Evolutionary conservation across 2,888 invertebrate species (phyloP), one percentile per base, ranked within the genome.

Genomic region (Cosmopolites sordidus): DNA sequence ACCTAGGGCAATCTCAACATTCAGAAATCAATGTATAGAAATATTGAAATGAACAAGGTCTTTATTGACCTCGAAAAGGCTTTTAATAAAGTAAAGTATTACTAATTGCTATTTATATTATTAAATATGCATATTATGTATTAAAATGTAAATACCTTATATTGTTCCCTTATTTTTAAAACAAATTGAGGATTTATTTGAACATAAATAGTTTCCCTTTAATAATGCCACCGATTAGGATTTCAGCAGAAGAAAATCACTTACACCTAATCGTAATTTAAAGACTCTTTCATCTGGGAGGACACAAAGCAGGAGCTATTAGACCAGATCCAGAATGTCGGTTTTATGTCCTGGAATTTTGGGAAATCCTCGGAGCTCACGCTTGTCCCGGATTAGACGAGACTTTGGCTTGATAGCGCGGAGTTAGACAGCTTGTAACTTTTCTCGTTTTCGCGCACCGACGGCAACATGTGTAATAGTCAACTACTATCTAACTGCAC

Each of bases 301-400:
- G 33, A 45, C 43, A 44, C 41, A 49, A 40, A 48, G 48, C 49
- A 33, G 33, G 14, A 33, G 50, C 54, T 43, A 43, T 54, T 54
- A 54, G 22, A 49, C 41, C 39, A 51, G 47, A 51, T 51, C 48
- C 48, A 17, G 49, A 54, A 66, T 61, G 60, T 53, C 60, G 61
- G 66, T 62, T 69, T 68, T 70, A 68, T 68, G 67, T 65, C 62
- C 62, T 53, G 69, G 70, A 70, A 71, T 71, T 71, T 70, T 65
- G 64, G 68, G 66, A 72, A 71, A 71, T 70, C 71, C 70, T 67
- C 62, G 62, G 64, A 70, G 70, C 69, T 69, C 64, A 62, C 61
- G 66, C 67, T 66, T 67, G 69, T 69, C 65, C 67, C 33, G 70
- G 71, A 71, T 71, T 71, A 72, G 46, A 47, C 17, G 42, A 51